phyloP scores from a whole-genome alignment of 2,797 vertebrate genomes.

The Sciurus vulgaris region DNA sequence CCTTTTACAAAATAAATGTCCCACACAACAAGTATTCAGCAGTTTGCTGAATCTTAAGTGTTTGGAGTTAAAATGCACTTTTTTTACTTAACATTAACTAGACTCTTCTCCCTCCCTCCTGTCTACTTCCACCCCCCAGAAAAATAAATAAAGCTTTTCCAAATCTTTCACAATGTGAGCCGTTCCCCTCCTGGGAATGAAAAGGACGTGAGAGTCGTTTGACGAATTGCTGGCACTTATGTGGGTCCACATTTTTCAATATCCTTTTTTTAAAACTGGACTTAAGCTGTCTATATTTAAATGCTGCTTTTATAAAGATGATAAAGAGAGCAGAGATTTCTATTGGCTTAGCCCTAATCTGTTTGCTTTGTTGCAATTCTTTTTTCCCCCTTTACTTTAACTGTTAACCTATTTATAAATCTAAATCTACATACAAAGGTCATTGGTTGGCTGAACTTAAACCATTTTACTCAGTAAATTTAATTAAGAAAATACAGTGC shows the following conservation, averaged over 20 bases:
- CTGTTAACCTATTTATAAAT: constrained; percentile 89
- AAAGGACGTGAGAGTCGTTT: constrained; percentile 51
- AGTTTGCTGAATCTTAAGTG: constrained; percentile 22
- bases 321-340: constrained; percentile 68
- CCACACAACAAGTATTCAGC: not conserved
- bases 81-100: constrained; percentile 64
- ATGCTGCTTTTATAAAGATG: constrained; percentile 76
- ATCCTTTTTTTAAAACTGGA: not conserved
- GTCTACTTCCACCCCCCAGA: not conserved
- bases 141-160: constrained; percentile 43
- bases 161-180: not conserved
- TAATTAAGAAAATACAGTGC: constrained; percentile 93
- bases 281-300: constrained; percentile 71
- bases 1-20: constrained; percentile 50
- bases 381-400: constrained; percentile 73
- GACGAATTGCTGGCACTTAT: not conserved
- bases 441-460: constrained; percentile 91
- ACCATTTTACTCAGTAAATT: constrained; percentile 92
- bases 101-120: constrained; percentile 24
- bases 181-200: not conserved
- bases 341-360: constrained; percentile 85
- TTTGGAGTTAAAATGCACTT: constrained; percentile 54
- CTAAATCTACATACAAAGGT: constrained; percentile 88
- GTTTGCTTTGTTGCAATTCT: constrained; percentile 83
- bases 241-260: constrained; percentile 57